Percentiles rank a stretch among this genome's conserved stretches.
phyloP scores from a whole-genome alignment of 2,113 vertebrate species.

The Motacilla tschutschensis region DNA sequence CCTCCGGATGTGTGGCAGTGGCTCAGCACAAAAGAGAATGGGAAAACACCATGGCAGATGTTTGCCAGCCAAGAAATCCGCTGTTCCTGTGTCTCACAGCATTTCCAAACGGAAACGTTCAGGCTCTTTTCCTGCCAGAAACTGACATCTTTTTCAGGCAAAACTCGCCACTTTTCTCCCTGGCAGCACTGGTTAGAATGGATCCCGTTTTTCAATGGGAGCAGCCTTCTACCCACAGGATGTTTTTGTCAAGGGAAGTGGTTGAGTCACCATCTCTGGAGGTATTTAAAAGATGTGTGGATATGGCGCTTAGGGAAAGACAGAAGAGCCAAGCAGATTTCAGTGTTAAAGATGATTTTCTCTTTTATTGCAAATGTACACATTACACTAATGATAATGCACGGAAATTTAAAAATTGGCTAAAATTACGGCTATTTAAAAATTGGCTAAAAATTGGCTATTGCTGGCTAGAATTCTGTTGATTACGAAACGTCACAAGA shows the following conservation, averaged over 20 bases:
- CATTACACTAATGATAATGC: not conserved
- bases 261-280: not conserved
- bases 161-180: not conserved
- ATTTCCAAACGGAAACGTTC: not conserved
- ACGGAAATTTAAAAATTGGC: conserved; percentile 9
- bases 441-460: not conserved
- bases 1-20: not conserved
- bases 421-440: not conserved
- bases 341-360: not conserved
- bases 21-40: not conserved
- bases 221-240: not conserved
- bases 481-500: conserved; percentile 40
- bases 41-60: not conserved
- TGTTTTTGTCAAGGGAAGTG: not conserved
- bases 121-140: not conserved
- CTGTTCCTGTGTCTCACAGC: not conserved
- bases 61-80: not conserved
- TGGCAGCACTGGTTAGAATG: not conserved
- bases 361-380: conserved; percentile 56
- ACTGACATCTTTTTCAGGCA: not conserved
- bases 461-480: not conserved
- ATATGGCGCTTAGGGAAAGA: not conserved
- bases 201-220: not conserved
- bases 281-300: not conserved
- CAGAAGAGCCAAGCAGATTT: not conserved